Evolutionary conservation across 2,888 invertebrate genomes (phyloP), one percentile per base, ranked within the genome.

Genomic region (Siphlonurus alternatus): DNA sequence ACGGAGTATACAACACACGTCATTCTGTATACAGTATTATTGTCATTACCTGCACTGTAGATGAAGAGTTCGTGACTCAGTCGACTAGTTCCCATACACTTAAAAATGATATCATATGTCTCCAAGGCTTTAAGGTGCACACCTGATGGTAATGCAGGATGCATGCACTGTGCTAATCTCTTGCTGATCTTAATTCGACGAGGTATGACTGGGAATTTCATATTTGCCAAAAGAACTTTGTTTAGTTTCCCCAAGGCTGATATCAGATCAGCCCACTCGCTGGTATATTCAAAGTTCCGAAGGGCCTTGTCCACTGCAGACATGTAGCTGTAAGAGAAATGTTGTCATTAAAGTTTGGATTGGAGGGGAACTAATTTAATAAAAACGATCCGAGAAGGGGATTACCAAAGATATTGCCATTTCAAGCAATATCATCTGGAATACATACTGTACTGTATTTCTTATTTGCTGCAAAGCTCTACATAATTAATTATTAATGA

Each of bases 251-350:
- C 90, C 38, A 95, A 77, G 2, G 93, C 92, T 64, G 91, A 87
- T 71, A 95, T 94, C 63, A 94, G 79, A 77, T 95, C 94, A 64
- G 93, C 91, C 94, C 94, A 94, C 81, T 94, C 93, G 70, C 89
- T 89, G n/a, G 93, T 91, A 73, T 88, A 89, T 72, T 95, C 94
- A 77, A 94, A 95, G 75, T 86, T 89, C 73, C 89, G 90, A 67
- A 94, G 77, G 19, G 91, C 91, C 75, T 90, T 92, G 74, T 94
- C 93, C 63, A 94, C 85, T 67, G 87, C 84, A 59, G 85, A 83
- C 68, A 87, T 87, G 75, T 88, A 84, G 67, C 79, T 80, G 67
- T 59, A 70, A 72, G 18, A 61, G 65, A 66, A 67, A 51, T 62
- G 61, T 59, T 63, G 25, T 19, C 63, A 60, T 63, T 63, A 15